Evolutionary conservation across 1,140 invertebrate species (phyloP), one percentile per base, ranked within the genome.

Genomic region (Leucophenga varia): DNA sequence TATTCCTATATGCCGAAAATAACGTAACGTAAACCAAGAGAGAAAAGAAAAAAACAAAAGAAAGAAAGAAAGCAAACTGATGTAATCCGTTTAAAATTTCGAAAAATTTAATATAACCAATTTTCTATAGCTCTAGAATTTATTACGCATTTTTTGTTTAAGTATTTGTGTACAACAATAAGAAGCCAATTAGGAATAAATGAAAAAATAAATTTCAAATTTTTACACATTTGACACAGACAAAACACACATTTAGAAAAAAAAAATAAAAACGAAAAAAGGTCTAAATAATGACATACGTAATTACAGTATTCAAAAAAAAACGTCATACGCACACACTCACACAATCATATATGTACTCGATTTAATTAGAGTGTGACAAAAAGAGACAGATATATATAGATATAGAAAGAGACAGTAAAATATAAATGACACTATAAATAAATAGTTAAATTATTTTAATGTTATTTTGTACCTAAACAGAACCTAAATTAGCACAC

Each of bases 1-100:
- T 79, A 80, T 58, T 80, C 79, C 79, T 80, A 72, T 13, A 54
- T 34, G 19, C 13, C 16, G 18, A 43, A 31, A 43, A 21, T 4
- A 34, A 39, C 16, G 12, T 6, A 18, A 30, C 19, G 17, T 20
- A 13, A 52, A 59, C 55, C 61, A 53, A 51, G 25, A 50, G 43
- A n/a, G 7, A 31, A 10, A 21, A 30, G 38, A 61, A 56, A 51
- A 67, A 72, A 64, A n/a, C n/a, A n/a, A 21, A 41, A 25, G 21
- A 44, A 19, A 45, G 12, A 40, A 51, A 6, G 51, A 49, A 32
- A 22, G n/a, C 17, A 46, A 64, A 49, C 54, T 47, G 39, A 45
- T 48, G 25, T 48, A 25, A 18, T 36, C 6, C 10, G 20, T 44
- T 25, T 39, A 30, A n/a, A n/a, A 38, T 19, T 22, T 42, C 41